These are phyloP conservation scores for Drosophila arizonae DNA, from an alignment of 1,140 invertebrate species.

Conservation along the genomic window DNA sequence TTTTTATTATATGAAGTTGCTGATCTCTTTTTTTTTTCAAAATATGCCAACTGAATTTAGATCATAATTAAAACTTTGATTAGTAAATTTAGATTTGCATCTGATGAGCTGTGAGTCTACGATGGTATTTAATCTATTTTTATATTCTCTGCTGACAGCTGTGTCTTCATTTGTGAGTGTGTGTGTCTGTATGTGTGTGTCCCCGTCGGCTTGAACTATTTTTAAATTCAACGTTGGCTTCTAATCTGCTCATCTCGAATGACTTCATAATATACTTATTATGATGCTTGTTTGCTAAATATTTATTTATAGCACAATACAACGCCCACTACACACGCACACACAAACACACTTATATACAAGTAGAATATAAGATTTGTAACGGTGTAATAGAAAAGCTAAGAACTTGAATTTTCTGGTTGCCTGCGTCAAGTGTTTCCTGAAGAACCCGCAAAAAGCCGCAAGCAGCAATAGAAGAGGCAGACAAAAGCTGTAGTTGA, in stretches of 20 bases:
- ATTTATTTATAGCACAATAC: constrained; percentile 75
- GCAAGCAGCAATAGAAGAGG: background rate
- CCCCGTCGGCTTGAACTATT: constrained; percentile 17
- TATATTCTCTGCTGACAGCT: background rate
- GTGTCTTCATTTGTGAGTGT: background rate
- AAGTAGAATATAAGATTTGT: constrained; percentile 2
- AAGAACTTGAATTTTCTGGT: constrained; percentile 57
- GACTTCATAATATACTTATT: constrained; percentile 41
- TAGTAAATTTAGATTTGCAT: no score
- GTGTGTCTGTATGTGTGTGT: constrained; percentile 3
- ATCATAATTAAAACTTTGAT: no score
- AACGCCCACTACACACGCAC: constrained; percentile 15
- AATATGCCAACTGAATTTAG: no score
- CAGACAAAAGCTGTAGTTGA: background rate
- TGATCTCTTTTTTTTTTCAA: no score
- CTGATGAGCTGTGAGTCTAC: background rate
- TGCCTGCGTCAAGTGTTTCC: constrained; percentile 62
- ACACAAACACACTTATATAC: constrained; percentile 1
- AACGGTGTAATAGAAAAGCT: constrained; percentile 31
- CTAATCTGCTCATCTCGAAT: constrained; percentile 45
- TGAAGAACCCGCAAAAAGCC: constrained; percentile 38
- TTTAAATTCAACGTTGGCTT: constrained; percentile 14
- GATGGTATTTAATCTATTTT: background rate
- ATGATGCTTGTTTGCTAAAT: constrained; percentile 40
- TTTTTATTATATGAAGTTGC: no score